Base-by-base conservation (phyloP, 2,888 invertebrate species). In the Oxytorus armatus region DNA sequence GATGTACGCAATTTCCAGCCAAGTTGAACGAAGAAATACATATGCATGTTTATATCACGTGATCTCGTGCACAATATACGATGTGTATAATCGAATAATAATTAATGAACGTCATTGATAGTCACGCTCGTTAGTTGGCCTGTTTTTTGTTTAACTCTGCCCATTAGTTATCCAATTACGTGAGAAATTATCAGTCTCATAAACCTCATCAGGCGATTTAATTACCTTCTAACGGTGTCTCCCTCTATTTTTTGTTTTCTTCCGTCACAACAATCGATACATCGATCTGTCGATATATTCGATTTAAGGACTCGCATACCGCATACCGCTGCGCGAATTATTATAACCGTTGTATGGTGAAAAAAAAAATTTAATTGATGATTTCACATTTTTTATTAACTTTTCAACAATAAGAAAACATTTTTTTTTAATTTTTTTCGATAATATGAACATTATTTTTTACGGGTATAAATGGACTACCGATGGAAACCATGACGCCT, bases 171-270 rank as follows among this genome's bases (percentile, higher is more conserved):
- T 51, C 42, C 69, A 69, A 59, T 70, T 68, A 76, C 49, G 59
- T 42, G 42, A 72, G 57, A 85, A 83, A 82, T 76, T 81, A 82
- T 66, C 80, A 78, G 76, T 78, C 73, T 76, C 74, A 78, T 75
- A 61, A 79, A n/a, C 21, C 55, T 78, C 74, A 57, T 61, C 77
- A 73, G 74, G 59, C 59, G n/a, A n/a, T 59, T 59, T 66, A 66
- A 77, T 77, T 42, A 61, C 47, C 59, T 72, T 66, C 66, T 51
- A 65, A 77, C 55, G 44, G 1, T 36, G 8, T 36, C 36, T 36
- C 36, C 10, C 36, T 36, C 36, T 36, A 36, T 36, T 36, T 36
- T 3, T 1, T 10, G 8, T 10, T 8, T 8, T 8, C 10, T 8
- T 36, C 10, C 10, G 1, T 36, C 10, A 36, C 5, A 3, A 29